Conservation (phyloP, 2,888 invertebrate genomes). For the Caenorhabditis auriculariae region DNA sequence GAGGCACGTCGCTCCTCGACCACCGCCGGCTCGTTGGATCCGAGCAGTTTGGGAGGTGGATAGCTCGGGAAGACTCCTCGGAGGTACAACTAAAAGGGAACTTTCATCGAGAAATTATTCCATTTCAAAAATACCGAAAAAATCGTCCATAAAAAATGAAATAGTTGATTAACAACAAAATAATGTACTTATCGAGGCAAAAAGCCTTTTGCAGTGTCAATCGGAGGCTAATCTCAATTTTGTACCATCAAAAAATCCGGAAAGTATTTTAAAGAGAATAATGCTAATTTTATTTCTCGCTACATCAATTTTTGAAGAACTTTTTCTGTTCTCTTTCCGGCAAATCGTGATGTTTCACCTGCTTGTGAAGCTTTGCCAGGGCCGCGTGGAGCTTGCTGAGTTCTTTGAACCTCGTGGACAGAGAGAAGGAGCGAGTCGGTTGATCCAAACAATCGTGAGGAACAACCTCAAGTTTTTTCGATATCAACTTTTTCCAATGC, state of each 20-base stretch:
- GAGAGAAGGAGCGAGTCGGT: conserved; percentile 10
- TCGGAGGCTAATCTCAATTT: too few species aligned
- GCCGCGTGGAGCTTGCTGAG: conserved; percentile 30
- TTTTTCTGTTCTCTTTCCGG: neutral
- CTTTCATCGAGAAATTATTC: neutral
- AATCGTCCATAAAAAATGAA: too few species aligned
- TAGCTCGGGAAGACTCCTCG: conserved; percentile 38
- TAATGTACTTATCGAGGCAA: too few species aligned
- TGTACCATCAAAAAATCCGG: too few species aligned
- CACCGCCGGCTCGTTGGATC: conserved; percentile 26
- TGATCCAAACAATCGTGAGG: too few species aligned
- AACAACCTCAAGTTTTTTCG: neutral
- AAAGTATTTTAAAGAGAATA: too few species aligned
- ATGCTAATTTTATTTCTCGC: too few species aligned
- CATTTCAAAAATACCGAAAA: too few species aligned
- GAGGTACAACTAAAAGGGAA: conserved; percentile 35
- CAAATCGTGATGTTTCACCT: conserved; percentile 7
- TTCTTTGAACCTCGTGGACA: conserved; percentile 32
- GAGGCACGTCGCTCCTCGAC: conserved; percentile 26
- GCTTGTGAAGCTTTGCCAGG: conserved; percentile 39
- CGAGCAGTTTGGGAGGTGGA: conserved; percentile 34
- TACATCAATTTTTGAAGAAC: too few species aligned
- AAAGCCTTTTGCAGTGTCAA: too few species aligned
- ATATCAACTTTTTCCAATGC: too few species aligned
- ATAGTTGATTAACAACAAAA: too few species aligned